phyloP scores from a whole-genome alignment of 2,113 vertebrate species.

The Tragelaphus scriptus region DNA sequence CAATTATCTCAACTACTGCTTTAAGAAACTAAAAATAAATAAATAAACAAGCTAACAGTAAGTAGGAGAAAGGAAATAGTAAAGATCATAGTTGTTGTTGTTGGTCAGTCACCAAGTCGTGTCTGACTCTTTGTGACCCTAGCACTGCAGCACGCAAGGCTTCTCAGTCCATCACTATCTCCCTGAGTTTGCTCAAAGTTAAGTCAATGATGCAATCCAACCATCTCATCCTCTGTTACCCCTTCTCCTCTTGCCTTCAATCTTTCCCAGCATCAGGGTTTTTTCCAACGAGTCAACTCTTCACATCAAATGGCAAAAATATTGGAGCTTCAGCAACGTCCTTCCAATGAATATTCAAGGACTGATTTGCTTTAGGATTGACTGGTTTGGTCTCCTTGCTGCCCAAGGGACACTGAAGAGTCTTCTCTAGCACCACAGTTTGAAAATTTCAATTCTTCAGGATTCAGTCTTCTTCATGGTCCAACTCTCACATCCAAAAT shows the following conservation, averaged over 20 bases:
- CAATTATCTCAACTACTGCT: neutral
- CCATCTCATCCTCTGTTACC: neutral
- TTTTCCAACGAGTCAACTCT: neutral
- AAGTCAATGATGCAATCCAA: neutral
- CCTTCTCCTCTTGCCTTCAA: neutral
- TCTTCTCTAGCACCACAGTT: neutral
- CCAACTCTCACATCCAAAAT: neutral
- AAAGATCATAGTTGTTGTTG: neutral
- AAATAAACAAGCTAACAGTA: neutral
- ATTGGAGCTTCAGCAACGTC: neutral
- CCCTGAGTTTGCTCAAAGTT: neutral
- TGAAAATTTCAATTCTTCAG: neutral
- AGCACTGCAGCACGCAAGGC: neutral
- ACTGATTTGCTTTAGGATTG: neutral
- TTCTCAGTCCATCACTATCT: neutral
- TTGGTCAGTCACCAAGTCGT: neutral
- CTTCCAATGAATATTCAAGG: neutral
- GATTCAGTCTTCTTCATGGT: neutral
- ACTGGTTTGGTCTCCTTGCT: neutral
- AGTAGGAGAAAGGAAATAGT: neutral
- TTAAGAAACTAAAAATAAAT: neutral
- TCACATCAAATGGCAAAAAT: neutral
- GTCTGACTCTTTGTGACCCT: neutral
- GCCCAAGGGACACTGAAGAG: neutral
- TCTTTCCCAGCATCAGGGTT: neutral